Evolutionary conservation across 2,113 vertebrate genomes (phyloP), one percentile per base, ranked within the genome.

Genomic region (Pseudolaguvia tuberculata): DNA sequence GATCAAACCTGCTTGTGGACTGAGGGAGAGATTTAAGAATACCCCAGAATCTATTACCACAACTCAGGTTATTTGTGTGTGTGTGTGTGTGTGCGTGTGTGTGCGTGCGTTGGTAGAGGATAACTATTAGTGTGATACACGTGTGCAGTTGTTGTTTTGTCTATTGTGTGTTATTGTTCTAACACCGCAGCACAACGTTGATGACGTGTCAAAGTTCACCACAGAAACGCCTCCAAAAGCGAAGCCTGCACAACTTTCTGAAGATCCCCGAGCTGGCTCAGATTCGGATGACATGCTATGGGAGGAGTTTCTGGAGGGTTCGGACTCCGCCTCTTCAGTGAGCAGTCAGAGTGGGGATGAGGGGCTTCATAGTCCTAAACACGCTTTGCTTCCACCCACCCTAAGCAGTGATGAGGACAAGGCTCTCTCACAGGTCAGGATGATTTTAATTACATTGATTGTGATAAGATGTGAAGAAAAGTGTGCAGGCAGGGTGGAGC

Each of bases 201-300:
- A 63, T 21, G 23, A 59, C 1, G 39, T 56, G 3, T 17, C 76
- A 21, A 72, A 48, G 42, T 59, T 8, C 2, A 3, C 29, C 6
- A 76, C 78, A 45, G 62, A 48, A 48, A 83, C 81, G 13, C 78
- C 84, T 14, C 78, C 74, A 31, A 83, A 86, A 51, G 48, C 87
- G 68, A 86, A 89, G 39, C 89, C 85, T 18, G 90, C 91, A 53
- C 88, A 90, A 25, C 92, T 92, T 10, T 93, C 89, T 0, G 90
- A 89, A 45, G 92, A 91, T 61, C 92, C 93, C 0, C 94, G 90
- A 57, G 93, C 92, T 0, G 94, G 93, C 79, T 98, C 97, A 0
- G 97, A 99, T 87, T 98, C 97, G 0, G 97, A 99, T 11, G 97
- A 99, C 77, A 93, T 94, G 80, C 77, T 98, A 53, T 96, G 96